phyloP scores from a whole-genome alignment of 2,888 invertebrate species.

The Troglohyphantes excavatus region DNA sequence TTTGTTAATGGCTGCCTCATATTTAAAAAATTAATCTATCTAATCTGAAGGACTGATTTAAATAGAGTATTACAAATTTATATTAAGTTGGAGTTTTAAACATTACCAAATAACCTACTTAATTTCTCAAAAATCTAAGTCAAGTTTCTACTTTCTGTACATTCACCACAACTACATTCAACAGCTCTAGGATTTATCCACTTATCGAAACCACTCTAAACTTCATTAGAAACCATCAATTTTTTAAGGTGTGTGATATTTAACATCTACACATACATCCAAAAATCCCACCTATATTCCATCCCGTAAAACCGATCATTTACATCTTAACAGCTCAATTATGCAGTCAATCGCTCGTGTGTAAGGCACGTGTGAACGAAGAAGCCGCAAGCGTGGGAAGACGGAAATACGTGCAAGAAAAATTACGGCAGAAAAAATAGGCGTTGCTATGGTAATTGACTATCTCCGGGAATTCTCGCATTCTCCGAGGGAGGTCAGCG shows the following conservation, averaged over 20 bases:
- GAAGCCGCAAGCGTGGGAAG: slow-evolving; percentile 39
- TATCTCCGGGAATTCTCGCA: background rate
- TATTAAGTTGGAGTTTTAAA: too few species aligned
- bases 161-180: too few species aligned
- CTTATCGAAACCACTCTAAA: too few species aligned
- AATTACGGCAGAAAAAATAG: slow-evolving; percentile 15
- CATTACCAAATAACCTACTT: too few species aligned
- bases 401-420: slow-evolving; percentile 17
- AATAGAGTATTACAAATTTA: too few species aligned
- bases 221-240: background rate
- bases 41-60: too few species aligned
- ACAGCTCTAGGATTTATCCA: too few species aligned
- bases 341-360: slow-evolving; percentile 1
- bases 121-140: too few species aligned
- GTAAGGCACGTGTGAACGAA: slow-evolving; percentile 21
- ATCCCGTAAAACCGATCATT: slow-evolving; percentile 30
- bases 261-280: too few species aligned
- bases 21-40: too few species aligned
- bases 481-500: background rate
- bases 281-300: background rate
- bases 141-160: too few species aligned
- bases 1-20: too few species aligned
- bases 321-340: slow-evolving; percentile 69
- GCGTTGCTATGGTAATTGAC: slow-evolving; percentile 12
- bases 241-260: background rate